Conservation (phyloP, 2,888 invertebrate genomes). For the Caenorhabditis parvicauda region DNA sequence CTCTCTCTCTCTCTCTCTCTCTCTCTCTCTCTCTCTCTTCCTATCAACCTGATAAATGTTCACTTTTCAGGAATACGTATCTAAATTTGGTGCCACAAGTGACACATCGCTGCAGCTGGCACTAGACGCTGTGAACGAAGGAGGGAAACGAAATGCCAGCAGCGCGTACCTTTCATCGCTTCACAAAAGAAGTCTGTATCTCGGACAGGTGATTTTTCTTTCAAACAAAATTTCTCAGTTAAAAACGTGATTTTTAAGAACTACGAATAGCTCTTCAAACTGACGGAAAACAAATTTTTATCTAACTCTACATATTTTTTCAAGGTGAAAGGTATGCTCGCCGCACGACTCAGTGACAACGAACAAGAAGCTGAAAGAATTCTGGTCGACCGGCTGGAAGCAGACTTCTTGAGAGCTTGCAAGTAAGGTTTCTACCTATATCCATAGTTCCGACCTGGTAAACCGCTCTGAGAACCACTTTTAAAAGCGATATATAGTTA, state of each 20-base stretch:
- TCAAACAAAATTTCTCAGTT: background rate
- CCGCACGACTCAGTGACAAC: conserved; percentile 27
- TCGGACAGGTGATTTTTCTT: conserved; percentile 51
- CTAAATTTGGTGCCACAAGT: conserved; percentile 27
- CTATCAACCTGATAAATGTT: too few relatives aligned
- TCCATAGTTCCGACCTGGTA: background rate
- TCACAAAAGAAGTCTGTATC: conserved; percentile 50
- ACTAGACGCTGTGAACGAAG: conserved; percentile 30
- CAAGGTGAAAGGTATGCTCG: conserved; percentile 65
- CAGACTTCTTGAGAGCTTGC: conserved; percentile 59
- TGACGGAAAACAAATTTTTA: background rate
- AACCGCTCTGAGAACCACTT: too few relatives aligned
- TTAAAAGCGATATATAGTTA: too few relatives aligned
- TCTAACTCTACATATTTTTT: too few relatives aligned
- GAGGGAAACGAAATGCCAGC: conserved; percentile 18
- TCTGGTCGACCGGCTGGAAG: conserved; percentile 62
- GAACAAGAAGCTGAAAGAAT: conserved; percentile 40
- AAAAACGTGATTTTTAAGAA: too few relatives aligned
- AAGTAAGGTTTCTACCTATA: background rate
- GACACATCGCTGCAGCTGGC: conserved; percentile 32
- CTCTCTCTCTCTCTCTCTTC: background rate
- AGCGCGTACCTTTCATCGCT: conserved; percentile 48
- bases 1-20: too few relatives aligned
- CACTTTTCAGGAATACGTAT: conserved; percentile 33
- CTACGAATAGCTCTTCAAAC: background rate